These are phyloP conservation scores for Eucera pruinosa DNA, from an alignment of 2,888 invertebrate species.

Conservation along the genomic window DNA sequence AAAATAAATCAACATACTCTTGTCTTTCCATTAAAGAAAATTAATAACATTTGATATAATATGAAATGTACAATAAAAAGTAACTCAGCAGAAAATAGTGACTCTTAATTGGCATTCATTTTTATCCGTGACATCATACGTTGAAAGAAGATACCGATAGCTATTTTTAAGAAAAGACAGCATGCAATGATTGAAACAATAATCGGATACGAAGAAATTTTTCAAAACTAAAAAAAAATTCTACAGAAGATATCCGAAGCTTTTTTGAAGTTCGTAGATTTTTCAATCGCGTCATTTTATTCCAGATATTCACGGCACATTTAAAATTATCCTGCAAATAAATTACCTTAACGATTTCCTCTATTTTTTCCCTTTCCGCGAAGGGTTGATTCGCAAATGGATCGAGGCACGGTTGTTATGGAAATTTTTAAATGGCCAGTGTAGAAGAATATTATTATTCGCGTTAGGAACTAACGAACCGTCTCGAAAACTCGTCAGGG, in stretches of 20 bases:
- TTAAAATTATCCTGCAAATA: conserved; percentile 20
- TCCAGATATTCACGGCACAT: not conserved
- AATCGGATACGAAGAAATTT: too few species aligned
- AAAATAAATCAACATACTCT: too few species aligned
- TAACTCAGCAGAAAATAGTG: too few species aligned
- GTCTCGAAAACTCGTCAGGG: conserved; percentile 35
- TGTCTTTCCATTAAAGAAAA: too few species aligned
- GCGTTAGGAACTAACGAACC: conserved; percentile 46
- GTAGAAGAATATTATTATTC: conserved; percentile 36
- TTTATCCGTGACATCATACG: too few species aligned
- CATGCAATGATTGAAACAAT: too few species aligned
- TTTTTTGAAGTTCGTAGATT: too few species aligned
- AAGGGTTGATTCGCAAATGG: not conserved
- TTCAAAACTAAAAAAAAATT: not conserved
- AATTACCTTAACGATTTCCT: not conserved
- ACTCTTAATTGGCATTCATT: too few species aligned
- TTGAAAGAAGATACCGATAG: too few species aligned
- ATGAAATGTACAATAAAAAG: too few species aligned
- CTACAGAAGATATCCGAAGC: not conserved
- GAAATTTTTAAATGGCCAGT: conserved; percentile 33
- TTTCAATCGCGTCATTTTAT: not conserved
- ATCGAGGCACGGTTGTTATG: conserved; percentile 39
- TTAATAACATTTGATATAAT: too few species aligned
- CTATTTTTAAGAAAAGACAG: too few species aligned
- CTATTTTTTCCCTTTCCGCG: not conserved